Percentiles rank a stretch among this genome's conserved stretches.
Evolutionary conservation across 2,888 invertebrate species (phyloP).

Genomic region (Tachina fera): DNA sequence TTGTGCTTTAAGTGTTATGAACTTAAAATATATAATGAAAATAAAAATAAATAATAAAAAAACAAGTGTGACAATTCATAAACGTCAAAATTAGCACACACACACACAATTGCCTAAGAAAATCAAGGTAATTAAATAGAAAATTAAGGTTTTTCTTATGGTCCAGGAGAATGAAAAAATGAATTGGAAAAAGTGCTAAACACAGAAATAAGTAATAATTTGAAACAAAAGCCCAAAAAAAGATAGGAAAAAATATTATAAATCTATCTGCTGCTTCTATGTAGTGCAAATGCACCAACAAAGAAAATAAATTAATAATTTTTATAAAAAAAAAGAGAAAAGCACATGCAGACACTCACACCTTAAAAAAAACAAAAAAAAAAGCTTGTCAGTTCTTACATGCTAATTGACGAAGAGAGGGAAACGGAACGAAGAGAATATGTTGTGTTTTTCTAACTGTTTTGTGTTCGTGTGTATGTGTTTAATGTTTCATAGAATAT

Average conservation of each 20-base stretch:
- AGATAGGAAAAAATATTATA: background rate
- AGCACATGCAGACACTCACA: slow-evolving; percentile 4
- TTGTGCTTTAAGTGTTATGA: slow-evolving; percentile 42
- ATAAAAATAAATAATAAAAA: slow-evolving; percentile 32
- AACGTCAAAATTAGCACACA: slow-evolving; percentile 33
- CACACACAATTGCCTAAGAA: slow-evolving; percentile 4
- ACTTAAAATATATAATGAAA: background rate
- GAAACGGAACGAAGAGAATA: slow-evolving; percentile 9
- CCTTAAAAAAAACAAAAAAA: background rate
- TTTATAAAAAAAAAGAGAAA: slow-evolving; percentile 14
- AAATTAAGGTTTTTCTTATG: background rate
- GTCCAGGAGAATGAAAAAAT: background rate
- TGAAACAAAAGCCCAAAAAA: background rate
- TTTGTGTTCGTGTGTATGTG: slow-evolving; percentile 18
- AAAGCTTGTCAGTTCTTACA: slow-evolving; percentile 1
- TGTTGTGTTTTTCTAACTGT: slow-evolving; percentile 26
- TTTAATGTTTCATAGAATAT: background rate
- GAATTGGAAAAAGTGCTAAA: slow-evolving; percentile 6
- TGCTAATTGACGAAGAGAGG: background rate
- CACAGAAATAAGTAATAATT: background rate
- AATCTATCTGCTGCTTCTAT: slow-evolving; percentile 1
- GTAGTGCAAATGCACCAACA: slow-evolving; percentile 33
- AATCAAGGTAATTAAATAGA: slow-evolving; percentile 10
- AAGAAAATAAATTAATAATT: slow-evolving; percentile 4
- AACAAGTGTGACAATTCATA: slow-evolving; percentile 26